Evolutionary conservation across 2,797 vertebrate species (phyloP).

Genomic region (Cynopterus sphinx): DNA sequence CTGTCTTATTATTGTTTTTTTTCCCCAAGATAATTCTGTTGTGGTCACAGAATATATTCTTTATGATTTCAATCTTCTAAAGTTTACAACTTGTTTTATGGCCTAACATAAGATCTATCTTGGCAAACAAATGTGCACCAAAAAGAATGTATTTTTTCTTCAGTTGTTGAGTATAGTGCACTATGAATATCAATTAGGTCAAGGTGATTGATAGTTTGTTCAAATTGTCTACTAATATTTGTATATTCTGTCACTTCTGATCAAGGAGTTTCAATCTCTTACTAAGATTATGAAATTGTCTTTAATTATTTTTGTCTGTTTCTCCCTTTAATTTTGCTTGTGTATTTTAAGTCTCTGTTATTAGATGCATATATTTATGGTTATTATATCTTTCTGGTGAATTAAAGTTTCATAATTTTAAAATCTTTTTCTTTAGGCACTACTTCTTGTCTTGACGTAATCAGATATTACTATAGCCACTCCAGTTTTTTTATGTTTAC

Average conservation of each 20-base stretch:
- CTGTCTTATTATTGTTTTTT: background rate
- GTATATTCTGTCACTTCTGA: background rate
- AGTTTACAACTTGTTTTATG: background rate
- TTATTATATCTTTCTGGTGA: background rate
- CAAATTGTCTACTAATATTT: background rate
- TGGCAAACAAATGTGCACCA: background rate
- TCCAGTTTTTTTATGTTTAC: background rate
- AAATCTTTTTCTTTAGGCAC: background rate
- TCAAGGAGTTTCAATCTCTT: background rate
- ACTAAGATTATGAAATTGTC: background rate
- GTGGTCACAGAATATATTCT: background rate
- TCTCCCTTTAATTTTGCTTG: background rate
- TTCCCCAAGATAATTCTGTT: background rate
- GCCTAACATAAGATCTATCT: background rate
- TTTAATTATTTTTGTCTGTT: no score
- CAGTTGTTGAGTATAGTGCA: background rate
- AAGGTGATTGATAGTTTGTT: background rate
- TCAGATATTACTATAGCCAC: background rate
- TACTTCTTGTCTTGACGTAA: background rate
- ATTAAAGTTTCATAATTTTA: background rate
- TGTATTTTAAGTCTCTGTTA: background rate
- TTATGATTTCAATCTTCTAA: background rate
- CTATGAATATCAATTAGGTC: background rate
- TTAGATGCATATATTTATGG: background rate
- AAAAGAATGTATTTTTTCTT: background rate